phyloP scores from a whole-genome alignment of 92 coral and sea anemone species.

The Paramuricea clavata region DNA sequence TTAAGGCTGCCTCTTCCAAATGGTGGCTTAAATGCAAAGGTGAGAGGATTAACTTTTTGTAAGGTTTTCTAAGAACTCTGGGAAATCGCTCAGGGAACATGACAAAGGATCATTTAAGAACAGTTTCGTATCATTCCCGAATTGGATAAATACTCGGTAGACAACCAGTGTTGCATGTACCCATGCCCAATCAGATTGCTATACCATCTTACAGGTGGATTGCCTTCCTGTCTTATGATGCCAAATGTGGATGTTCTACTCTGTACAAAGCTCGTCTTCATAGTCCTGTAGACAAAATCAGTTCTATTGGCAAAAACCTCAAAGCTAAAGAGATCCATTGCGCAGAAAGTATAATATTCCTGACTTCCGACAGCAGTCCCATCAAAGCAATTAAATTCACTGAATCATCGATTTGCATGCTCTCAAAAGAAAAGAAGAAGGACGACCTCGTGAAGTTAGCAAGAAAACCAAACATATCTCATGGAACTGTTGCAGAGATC shows the following conservation, averaged over 20 bases:
- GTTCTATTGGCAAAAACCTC: constrained; percentile 17
- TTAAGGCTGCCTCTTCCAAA: constrained; percentile 35
- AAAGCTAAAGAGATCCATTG: constrained; percentile 53
- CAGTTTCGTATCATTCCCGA: constrained; percentile 39
- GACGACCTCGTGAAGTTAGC: constrained; percentile 30
- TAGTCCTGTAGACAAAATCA: constrained; percentile 47
- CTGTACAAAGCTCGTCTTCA: constrained; percentile 19
- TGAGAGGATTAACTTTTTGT: background rate
- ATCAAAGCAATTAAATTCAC: constrained; percentile 49
- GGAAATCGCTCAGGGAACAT: constrained; percentile 28
- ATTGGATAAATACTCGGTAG: constrained; percentile 42
- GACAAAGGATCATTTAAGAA: constrained; percentile 16
- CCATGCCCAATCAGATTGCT: constrained; percentile 22
- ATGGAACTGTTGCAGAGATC: constrained; percentile 41
- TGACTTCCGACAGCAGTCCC: constrained; percentile 62
- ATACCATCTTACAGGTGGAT: background rate
- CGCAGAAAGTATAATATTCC: constrained; percentile 39
- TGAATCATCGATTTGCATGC: constrained; percentile 47
- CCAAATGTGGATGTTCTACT: background rate
- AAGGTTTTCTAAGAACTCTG: constrained; percentile 19
- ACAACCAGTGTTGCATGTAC: constrained; percentile 29
- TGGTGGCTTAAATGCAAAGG: constrained; percentile 40
- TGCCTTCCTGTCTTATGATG: constrained; percentile 4
- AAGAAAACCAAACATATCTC: background rate
- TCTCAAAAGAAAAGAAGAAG: background rate